phyloP scores from a whole-genome alignment of 1,140 invertebrate species.

The Aphaenogaster rudis region DNA sequence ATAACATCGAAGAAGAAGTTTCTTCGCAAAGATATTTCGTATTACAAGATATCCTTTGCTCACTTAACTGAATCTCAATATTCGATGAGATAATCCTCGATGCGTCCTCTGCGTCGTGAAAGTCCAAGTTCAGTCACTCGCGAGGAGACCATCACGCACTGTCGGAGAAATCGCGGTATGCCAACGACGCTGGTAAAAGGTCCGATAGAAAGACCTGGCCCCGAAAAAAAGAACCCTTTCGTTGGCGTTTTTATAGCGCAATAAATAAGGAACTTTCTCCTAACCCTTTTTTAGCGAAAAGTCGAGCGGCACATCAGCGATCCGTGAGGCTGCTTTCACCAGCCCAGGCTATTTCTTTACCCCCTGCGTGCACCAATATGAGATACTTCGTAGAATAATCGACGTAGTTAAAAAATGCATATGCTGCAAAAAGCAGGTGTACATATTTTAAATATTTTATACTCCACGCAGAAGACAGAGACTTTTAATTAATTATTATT shows the following conservation, averaged over 20 bases:
- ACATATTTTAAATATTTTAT: neutral
- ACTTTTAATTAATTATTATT: slow-evolving; percentile 46
- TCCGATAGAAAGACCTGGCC: slow-evolving; percentile 57
- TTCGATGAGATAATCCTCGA: neutral
- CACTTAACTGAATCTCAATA: neutral
- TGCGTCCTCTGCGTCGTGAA: neutral
- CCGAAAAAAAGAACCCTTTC: slow-evolving; percentile 76
- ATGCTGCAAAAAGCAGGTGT: neutral
- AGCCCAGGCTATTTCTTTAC: slow-evolving; percentile 62
- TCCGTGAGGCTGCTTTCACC: slow-evolving; percentile 77
- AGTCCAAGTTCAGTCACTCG: neutral
- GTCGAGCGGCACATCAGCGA: slow-evolving; percentile 74
- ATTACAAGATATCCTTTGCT: neutral
- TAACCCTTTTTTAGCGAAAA: slow-evolving; percentile 82
- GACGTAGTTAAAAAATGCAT: neutral
- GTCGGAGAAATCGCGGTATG: slow-evolving; percentile 1
- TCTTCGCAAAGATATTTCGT: neutral
- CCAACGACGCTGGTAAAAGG: slow-evolving; percentile 9
- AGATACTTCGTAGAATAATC: neutral
- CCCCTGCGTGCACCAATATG: neutral
- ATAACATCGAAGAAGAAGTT: neutral
- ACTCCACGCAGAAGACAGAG: neutral
- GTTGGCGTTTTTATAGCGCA: slow-evolving; percentile 80
- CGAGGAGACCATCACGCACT: neutral
- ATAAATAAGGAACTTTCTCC: slow-evolving; percentile 84